Percentiles rank a stretch among this genome's conserved stretches.
phyloP scores from a whole-genome alignment of 1,140 invertebrate genomes.

The Drosophila elegans region DNA sequence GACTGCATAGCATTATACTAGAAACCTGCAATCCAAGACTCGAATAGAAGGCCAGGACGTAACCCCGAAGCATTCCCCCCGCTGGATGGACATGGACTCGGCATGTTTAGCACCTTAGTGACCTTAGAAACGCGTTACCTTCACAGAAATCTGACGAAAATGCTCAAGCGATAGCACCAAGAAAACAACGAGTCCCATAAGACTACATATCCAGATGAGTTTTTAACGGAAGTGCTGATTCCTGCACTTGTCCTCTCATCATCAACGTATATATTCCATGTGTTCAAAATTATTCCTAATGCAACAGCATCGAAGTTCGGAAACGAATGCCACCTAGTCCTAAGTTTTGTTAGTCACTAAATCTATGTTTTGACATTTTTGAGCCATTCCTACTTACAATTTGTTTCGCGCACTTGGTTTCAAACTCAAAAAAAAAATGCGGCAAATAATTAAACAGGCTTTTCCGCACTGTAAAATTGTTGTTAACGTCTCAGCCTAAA shows the following conservation, averaged over 20 bases:
- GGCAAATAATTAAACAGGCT: slow-evolving; percentile 1
- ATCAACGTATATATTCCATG: slow-evolving; percentile 46
- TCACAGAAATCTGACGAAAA: slow-evolving; percentile 48
- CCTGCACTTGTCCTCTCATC: not conserved
- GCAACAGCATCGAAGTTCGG: slow-evolving; percentile 35
- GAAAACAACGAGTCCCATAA: slow-evolving; percentile 56
- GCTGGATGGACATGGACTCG: slow-evolving; percentile 59
- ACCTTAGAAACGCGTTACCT: slow-evolving; percentile 82
- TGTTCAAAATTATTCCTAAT: slow-evolving; percentile 71
- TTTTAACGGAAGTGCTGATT: slow-evolving; percentile 9
- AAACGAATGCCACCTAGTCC: slow-evolving; percentile 54
- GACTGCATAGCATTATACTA: slow-evolving; percentile 69
- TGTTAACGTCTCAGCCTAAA: not conserved
- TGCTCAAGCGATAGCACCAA: slow-evolving; percentile 42
- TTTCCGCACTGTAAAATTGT: not conserved
- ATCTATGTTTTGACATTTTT: slow-evolving; percentile 50
- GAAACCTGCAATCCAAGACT: slow-evolving; percentile 61
- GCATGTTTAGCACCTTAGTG: slow-evolving; percentile 79
- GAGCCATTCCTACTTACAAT: slow-evolving; percentile 71
- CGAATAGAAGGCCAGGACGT: slow-evolving; percentile 41
- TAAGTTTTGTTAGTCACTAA: slow-evolving; percentile 58
- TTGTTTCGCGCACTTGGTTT: slow-evolving; percentile 68
- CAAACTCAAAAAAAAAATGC: slow-evolving; percentile 29
- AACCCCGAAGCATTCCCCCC: slow-evolving; percentile 41
- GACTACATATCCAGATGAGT: slow-evolving; percentile 62